Base-by-base conservation (phyloP, 2,888 invertebrate species). In the Saturnia pavonia region DNA sequence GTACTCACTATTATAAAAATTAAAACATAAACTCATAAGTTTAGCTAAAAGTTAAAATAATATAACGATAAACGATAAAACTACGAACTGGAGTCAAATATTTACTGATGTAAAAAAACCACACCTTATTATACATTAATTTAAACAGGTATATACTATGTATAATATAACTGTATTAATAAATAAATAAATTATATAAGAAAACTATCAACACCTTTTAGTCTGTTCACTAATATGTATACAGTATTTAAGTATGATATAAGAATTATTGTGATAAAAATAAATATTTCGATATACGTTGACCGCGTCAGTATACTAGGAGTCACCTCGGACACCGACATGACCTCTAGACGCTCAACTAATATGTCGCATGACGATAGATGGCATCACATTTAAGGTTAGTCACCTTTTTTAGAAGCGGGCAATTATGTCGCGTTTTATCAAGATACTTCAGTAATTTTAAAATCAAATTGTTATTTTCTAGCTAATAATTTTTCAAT, bases 261-360 rank as follows among this genome's bases (percentile, higher is more conserved):
- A 34, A 25, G 19, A 70, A 48, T 65, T 65, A n/a, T 34, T 6
- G 6, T 40, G 16, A 40, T 65, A 65, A 9, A 40, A 9, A 40
- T 40, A 65, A 19, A 65, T 65, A n/a, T 65, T 40, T 40, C n/a
- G 40, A n/a, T 65, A 40, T 65, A 40, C 19, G 40, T 65, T 65
- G 65, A 65, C 16, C 65, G 40, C 65, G 65, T 65, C 65, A 65
- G 40, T 65, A 40, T 40, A 34, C 34, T 65, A 40, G 57, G 27
- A 65, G 65, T 65, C 65, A 34, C 65, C 65, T 11, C 25, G 40
- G 3, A 40, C 65, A 19, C n/a, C 40, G 40, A 40, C 63, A 40
- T 65, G 65, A 65, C 40, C 65, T 65, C 65, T 65, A 65, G 65
- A 40, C 34, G 65, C 19, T 11, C 40, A 40, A 65, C 40, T 65